Evolutionary conservation across 2,888 invertebrate genomes (phyloP).

Genomic region (Anthrax anthrax): DNA sequence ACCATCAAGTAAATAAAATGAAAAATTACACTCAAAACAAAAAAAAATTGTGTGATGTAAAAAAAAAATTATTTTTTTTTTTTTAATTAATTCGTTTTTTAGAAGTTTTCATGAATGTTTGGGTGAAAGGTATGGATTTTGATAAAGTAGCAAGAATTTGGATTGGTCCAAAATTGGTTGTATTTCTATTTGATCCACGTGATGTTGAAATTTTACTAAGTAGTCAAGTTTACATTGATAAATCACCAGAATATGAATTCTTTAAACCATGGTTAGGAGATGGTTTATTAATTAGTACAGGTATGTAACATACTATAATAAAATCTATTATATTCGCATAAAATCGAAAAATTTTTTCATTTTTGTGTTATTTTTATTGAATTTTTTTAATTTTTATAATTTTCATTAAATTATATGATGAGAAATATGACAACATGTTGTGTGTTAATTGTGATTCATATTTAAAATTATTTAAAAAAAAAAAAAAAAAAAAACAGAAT

Average conservation of each 20-base stretch:
- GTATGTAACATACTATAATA: slow-evolving; percentile 39
- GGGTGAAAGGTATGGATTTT: slow-evolving; percentile 34
- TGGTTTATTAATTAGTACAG: slow-evolving; percentile 66
- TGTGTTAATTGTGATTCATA: no score
- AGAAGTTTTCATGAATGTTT: slow-evolving; percentile 56
- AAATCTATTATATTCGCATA: no score
- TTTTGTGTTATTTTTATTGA: no score
- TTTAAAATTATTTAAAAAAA: no score
- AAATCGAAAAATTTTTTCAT: no score
- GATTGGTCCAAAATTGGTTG: slow-evolving; percentile 60
- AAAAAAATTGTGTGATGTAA: neutral
- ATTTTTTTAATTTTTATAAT: no score
- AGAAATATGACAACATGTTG: no score
- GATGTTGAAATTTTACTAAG: slow-evolving; percentile 66
- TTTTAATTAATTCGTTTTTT: slow-evolving; percentile 14
- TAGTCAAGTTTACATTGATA: slow-evolving; percentile 68
- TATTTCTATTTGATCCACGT: slow-evolving; percentile 60
- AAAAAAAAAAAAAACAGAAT: no score
- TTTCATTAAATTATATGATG: no score
- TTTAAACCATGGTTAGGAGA: slow-evolving; percentile 76
- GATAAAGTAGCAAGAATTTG: slow-evolving; percentile 51
- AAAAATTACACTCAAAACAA: neutral
- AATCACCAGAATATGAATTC: slow-evolving; percentile 62
- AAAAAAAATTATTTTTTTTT: neutral
- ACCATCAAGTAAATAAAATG: slow-evolving; percentile 42